These are phyloP conservation scores for Temnothorax rugatulus DNA, from an alignment of 2,888 invertebrate species.

Conservation along the genomic window DNA sequence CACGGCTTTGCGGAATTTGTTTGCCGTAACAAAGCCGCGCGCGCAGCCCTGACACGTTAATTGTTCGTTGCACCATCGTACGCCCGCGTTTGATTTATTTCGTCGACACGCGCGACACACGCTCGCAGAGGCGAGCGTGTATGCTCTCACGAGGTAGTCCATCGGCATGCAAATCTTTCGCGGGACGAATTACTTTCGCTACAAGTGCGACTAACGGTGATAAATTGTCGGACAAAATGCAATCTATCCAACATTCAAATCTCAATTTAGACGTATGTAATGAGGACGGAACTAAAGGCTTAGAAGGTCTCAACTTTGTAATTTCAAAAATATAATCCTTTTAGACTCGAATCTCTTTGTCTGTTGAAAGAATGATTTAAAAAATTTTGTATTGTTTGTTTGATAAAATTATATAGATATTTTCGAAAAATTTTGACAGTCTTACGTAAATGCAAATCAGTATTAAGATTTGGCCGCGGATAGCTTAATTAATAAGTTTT, in stretches of 20 bases:
- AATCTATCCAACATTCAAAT: conserved; percentile 40
- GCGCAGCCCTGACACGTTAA: conserved; percentile 69
- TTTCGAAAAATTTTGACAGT: background rate
- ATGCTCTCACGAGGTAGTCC: conserved; percentile 28
- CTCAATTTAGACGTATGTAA: conserved; percentile 30
- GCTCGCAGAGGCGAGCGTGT: conserved; percentile 4
- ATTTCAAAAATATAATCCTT: conserved; percentile 5
- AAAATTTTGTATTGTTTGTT: background rate
- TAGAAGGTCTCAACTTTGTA: conserved; percentile 2
- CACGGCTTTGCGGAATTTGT: conserved; percentile 60
- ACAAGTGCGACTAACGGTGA: conserved; percentile 52
- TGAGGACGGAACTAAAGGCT: conserved; percentile 13
- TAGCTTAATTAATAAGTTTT: background rate
- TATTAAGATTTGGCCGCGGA: background rate
- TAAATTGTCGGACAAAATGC: conserved; percentile 39
- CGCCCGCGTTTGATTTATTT: conserved; percentile 72
- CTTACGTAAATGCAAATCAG: background rate
- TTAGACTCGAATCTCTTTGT: background rate
- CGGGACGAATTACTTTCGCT: conserved; percentile 63
- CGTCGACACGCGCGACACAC: conserved; percentile 61
- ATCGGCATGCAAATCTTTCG: conserved; percentile 62
- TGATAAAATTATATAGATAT: background rate
- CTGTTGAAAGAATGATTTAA: background rate
- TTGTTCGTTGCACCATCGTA: conserved; percentile 64
- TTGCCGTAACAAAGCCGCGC: conserved; percentile 70